Evolutionary conservation across 2,888 invertebrate genomes (phyloP), one percentile per base, ranked within the genome.

Genomic region (Endomychus coccineus): DNA sequence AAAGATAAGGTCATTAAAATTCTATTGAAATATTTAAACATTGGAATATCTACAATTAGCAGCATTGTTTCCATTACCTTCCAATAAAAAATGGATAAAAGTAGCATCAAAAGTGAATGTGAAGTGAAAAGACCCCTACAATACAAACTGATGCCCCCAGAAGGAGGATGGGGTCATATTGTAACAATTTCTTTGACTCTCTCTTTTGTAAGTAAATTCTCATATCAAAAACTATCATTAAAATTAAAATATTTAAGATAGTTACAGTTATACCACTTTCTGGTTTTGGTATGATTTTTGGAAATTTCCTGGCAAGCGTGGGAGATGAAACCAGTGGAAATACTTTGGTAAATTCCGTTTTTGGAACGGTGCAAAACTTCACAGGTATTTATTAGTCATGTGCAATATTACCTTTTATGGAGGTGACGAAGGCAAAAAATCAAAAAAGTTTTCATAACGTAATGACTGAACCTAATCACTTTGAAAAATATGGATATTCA

Each of bases 101-200:
- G 27, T 25, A 25, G 11, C 11, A 25, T 6, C 10, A 6, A 25
- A 9, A 10, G 10, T 6, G 11, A 25, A n/a, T 6, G 6, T n/a
- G 11, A 25, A 25, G n/a, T n/a, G 6, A 25, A 25, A 14, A 22
- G n/a, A n/a, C n/a, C n/a, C n/a, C n/a, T n/a, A n/a, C 39, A 44
- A 17, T 54, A 53, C 34, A 49, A 56, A 44, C 37, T 55, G n/a
- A 34, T 50, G 22, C 45, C 55, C 21, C 59, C 61, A 1, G 61
- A 61, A 36, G 86, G 87, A 3, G 86, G 86, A 1, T 88, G 84
- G 83, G 87, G 86, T 0, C 84, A 83, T 61, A 64, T 83, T 32
- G 75, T 87, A 9, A 79, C 82, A 19, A 52, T 83, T 6, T 83
- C 83, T 12, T 77, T 84, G 54, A 77, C 81, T 47, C 61, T 84